Conservation (phyloP, 53 echinoderm and acorn worm genomes). For the Apostichopus leukothele region DNA sequence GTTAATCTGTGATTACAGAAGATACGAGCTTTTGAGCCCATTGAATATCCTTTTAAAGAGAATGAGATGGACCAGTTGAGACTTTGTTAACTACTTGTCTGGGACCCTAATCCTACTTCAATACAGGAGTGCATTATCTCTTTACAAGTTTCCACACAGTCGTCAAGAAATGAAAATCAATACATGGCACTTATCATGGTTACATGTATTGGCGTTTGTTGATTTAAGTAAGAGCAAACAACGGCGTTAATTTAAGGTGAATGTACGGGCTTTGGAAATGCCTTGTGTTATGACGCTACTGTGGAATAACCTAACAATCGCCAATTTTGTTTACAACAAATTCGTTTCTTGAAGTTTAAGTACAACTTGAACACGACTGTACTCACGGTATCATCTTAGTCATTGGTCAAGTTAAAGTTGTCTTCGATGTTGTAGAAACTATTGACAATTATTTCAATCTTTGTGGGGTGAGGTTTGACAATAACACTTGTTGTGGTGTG, state of each 20-base stretch:
- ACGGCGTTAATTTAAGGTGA: not conserved
- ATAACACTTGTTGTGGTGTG: too few species aligned
- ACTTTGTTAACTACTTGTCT: constrained; percentile 1
- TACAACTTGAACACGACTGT: too few species aligned
- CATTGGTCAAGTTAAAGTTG: too few species aligned
- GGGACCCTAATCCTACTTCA: constrained; percentile 7
- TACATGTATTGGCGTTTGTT: constrained; percentile 17
- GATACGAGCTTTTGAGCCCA: not conserved
- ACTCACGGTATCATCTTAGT: too few species aligned
- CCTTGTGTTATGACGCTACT: too few species aligned
- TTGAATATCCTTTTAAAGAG: not conserved
- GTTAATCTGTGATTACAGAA: too few species aligned
- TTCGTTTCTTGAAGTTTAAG: too few species aligned
- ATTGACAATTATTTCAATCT: too few species aligned
- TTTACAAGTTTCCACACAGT: not conserved
- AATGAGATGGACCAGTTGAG: not conserved
- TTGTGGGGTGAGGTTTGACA: too few species aligned
- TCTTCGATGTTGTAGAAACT: too few species aligned
- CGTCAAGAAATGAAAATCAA: not conserved
- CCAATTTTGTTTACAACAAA: too few species aligned
- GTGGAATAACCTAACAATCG: too few species aligned
- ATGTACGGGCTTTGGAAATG: not conserved
- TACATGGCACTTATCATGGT: constrained; percentile 21
- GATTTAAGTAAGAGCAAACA: not conserved
- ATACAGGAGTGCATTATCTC: not conserved